phyloP scores from a whole-genome alignment of 2,797 vertebrate species.

The Limosa lapponica region DNA sequence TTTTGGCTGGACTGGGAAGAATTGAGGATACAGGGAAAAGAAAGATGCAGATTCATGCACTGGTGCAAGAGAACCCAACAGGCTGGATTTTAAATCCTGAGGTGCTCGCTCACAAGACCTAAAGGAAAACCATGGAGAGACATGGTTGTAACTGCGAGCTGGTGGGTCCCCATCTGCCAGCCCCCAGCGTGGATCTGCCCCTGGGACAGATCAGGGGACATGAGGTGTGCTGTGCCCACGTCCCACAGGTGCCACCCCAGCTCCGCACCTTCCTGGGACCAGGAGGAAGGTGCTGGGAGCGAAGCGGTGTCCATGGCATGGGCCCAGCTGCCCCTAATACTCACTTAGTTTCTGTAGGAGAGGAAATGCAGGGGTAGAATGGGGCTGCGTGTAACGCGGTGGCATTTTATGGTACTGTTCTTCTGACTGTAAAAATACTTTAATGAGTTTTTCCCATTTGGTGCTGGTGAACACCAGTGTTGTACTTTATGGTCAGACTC shows the following conservation, averaged over 20 bases:
- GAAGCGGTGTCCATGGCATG: accelerated
- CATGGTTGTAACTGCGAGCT: neutral
- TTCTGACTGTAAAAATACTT: neutral
- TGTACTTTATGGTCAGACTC: neutral
- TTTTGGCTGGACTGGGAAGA: neutral
- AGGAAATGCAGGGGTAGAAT: accelerated
- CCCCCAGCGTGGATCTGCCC: neutral
- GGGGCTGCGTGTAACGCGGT: neutral
- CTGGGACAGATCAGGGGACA: neutral
- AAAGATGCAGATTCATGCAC: neutral
- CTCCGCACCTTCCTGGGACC: neutral
- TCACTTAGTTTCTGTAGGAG: neutral
- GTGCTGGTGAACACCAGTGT: neutral
- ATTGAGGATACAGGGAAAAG: neutral
- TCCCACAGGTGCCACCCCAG: neutral
- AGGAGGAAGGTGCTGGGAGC: neutral
- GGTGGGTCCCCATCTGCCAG: neutral
- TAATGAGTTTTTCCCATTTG: neutral
- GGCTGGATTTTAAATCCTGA: neutral
- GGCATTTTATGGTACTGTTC: neutral
- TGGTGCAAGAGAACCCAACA: neutral
- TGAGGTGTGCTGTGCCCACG: neutral
- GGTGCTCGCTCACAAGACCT: neutral
- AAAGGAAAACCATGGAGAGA: neutral
- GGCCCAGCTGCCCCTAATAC: neutral